Evolutionary conservation across 2,797 vertebrate species (phyloP).

Genomic region (Enteromius radiatus): DNA sequence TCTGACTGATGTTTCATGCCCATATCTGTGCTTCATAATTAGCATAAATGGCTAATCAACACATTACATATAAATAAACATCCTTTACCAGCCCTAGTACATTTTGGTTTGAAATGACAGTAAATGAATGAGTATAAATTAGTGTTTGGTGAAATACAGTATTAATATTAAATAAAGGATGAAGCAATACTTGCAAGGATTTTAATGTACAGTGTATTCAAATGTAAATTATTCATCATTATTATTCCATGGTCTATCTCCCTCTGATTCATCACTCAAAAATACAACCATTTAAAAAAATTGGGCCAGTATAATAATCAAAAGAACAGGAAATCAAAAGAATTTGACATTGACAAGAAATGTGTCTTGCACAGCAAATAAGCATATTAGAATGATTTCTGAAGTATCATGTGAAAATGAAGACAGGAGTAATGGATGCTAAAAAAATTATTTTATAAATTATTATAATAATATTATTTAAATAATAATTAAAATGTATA

Average conservation of each 20-base stretch:
- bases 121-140: neutral
- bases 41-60: constrained; percentile 67
- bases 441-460: no score
- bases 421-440: neutral
- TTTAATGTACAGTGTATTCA: neutral
- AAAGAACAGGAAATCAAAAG: neutral
- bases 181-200: neutral
- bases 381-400: neutral
- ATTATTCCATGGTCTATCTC: neutral
- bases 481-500: neutral
- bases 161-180: neutral
- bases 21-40: constrained; percentile 68
- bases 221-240: neutral
- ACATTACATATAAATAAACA: constrained; percentile 45
- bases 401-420: neutral
- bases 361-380: neutral
- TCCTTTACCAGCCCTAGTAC: constrained; percentile 57
- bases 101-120: constrained; percentile 60
- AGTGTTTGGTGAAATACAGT: neutral
- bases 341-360: neutral
- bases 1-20: constrained; percentile 70
- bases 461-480: no score
- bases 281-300: neutral
- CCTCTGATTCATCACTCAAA: neutral
- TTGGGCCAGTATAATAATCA: neutral